Conservation (phyloP, 2,888 invertebrate species). For the Lasioglossum figueresi region DNA sequence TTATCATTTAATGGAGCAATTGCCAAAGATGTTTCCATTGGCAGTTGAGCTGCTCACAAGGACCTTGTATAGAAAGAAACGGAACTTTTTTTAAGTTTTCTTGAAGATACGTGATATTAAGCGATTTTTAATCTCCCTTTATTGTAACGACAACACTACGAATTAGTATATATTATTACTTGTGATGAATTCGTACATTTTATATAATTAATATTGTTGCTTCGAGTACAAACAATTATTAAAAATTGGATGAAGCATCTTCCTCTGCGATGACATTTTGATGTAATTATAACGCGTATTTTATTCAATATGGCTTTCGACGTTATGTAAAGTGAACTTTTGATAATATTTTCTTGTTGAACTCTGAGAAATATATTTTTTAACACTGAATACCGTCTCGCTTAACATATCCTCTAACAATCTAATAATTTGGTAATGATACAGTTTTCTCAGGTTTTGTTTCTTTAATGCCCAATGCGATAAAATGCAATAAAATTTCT, state of each 20-base stretch:
- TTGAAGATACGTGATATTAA: conserved; percentile 9
- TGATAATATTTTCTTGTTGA: conserved; percentile 61
- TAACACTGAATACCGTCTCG: conserved; percentile 20
- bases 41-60: conserved; percentile 28
- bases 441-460: neutral
- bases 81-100: conserved; percentile 5
- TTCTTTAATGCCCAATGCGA: neutral
- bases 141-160: neutral
- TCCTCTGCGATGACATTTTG: conserved; percentile 4
- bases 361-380: conserved; percentile 64
- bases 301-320: conserved; percentile 25
- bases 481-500: conserved; percentile 2
- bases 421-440: neutral
- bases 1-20: conserved; percentile 14
- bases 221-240: conserved; percentile 17
- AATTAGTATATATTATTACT: neutral
- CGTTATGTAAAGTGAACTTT: conserved; percentile 45
- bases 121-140: conserved; percentile 13
- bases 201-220: conserved; percentile 23
- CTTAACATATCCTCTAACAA: neutral
- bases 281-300: conserved; percentile 35
- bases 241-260: neutral
- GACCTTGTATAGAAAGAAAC: neutral
- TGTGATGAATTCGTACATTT: neutral
- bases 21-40: conserved; percentile 45